Conservation (phyloP, 2,113 vertebrate species). For the Sciurus niger region DNA sequence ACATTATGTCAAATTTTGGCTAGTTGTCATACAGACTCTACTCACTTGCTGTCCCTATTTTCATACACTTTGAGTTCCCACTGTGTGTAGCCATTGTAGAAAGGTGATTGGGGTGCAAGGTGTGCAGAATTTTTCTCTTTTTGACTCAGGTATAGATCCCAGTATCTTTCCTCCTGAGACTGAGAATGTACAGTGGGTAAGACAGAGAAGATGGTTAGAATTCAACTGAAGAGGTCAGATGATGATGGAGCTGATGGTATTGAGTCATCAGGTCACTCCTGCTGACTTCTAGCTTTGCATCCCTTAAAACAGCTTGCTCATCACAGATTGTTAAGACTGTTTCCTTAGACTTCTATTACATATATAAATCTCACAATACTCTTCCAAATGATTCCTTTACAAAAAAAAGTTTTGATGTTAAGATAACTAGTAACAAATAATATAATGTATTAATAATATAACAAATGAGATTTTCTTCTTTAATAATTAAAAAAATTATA, state of each 20-base stretch:
- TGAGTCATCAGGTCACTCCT: not conserved
- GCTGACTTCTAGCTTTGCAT: not conserved
- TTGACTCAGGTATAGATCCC: not conserved
- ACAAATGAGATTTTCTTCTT: too few relatives aligned
- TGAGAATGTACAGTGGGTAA: not conserved
- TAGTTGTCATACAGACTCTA: not conserved
- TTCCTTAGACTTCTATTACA: not conserved
- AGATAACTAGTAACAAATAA: too few relatives aligned
- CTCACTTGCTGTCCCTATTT: not conserved
- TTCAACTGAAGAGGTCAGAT: not conserved
- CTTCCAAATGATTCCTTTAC: not conserved
- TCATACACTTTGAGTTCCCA: not conserved
- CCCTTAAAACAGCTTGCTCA: not conserved
- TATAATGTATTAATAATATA: too few relatives aligned
- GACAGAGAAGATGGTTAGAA: not conserved
- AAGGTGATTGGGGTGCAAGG: not conserved
- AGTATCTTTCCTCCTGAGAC: not conserved
- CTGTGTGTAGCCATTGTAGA: not conserved
- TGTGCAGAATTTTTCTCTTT: not conserved
- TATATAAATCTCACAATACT: not conserved
- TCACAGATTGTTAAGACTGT: not conserved
- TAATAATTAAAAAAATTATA: too few relatives aligned
- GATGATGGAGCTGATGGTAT: fast-evolving
- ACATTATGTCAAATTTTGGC: not conserved
- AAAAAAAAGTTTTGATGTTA: not conserved